Evolutionary conservation across 2,888 invertebrate species (phyloP), one percentile per base, ranked within the genome.

Genomic region (Spisula solida): DNA sequence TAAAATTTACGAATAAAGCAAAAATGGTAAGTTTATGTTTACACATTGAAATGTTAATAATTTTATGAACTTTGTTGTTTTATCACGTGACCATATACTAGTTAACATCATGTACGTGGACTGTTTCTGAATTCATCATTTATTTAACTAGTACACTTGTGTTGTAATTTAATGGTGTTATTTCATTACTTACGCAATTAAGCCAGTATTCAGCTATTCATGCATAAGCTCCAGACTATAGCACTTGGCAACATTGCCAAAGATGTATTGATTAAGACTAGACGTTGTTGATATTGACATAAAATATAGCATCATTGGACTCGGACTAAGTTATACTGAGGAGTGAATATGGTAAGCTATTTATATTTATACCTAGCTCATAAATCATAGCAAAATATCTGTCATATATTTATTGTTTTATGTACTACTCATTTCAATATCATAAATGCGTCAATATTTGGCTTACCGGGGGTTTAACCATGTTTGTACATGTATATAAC

Each of bases 231-330:
- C 5, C 75, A 16, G 75, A 12, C 25, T 66, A 60, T 60, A 12
- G 34, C 31, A 75, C 75, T 75, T 75, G 14, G 75, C 29, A 75
- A 75, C 18, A 31, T 75, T 75, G 75, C 31, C 75, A 75, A 75
- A 1, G 75, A 18, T 75, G n/a, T 75, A 75, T 75, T 34, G 75
- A 75, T 75, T 75, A 75, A 31, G n/a, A 25, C n/a, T 20, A 1
- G 12, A 25, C 25, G 60, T 25, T 66, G 60, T 66, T 66, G n/a
- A 66, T n/a, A n/a, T 25, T 66, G 25, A 66, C 60, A 66, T 25
- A 66, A 25, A 66, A n/a, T 25, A 25, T 66, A 25, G 12, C n/a
- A 66, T 6, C n/a, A 66, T 4, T 66, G 60, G 60, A 66, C 60
- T 12, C 8, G 60, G 6, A n/a, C 25, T 25, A 25, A 25, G 25